A percentile compares a stretch with the other conserved stretches of the same genome.
Conservation (phyloP, 1,140 invertebrate genomes). For the Drosophila pachea region DNA sequence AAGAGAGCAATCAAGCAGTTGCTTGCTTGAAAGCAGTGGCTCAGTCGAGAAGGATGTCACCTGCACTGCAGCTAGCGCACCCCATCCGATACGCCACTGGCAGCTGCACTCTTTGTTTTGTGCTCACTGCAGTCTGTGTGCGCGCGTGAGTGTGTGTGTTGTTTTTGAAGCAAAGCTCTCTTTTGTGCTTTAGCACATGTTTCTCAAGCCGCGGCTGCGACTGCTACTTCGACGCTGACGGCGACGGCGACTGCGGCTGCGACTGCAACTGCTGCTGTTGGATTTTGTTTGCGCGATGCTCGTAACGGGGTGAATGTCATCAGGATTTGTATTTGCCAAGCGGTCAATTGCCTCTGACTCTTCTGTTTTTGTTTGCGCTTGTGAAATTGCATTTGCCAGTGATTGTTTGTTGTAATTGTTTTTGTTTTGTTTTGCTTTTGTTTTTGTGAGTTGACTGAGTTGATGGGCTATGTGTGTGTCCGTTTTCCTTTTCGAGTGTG, state of each 20-base stretch:
- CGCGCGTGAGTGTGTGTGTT: neutral
- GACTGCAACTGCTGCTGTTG: slow-evolving; percentile 25
- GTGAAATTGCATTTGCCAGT: slow-evolving; percentile 57
- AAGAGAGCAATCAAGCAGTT: slow-evolving; percentile 1
- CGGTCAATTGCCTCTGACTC: slow-evolving; percentile 70
- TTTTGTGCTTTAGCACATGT: slow-evolving; percentile 46
- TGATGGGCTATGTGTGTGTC: neutral
- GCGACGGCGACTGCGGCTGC: slow-evolving; percentile 10
- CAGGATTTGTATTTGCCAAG: slow-evolving; percentile 69
- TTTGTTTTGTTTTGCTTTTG: slow-evolving; percentile 10
- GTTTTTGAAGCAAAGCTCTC: slow-evolving; percentile 8
- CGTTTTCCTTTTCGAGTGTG: slow-evolving; percentile 31
- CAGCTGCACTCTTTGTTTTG: slow-evolving; percentile 36
- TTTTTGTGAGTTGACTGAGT: slow-evolving; percentile 2
- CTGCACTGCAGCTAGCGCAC: neutral
- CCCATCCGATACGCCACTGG: slow-evolving; percentile 17
- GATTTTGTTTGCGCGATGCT: slow-evolving; percentile 35
- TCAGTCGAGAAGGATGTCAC: neutral
- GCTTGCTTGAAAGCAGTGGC: neutral
- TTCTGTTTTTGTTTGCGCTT: slow-evolving; percentile 21
- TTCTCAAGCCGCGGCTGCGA: slow-evolving; percentile 8
- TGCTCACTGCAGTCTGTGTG: slow-evolving; percentile 10
- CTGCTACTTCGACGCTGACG: slow-evolving; percentile 19
- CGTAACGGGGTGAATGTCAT: slow-evolving; percentile 78
- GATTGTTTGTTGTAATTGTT: slow-evolving; percentile 36